Percentiles rank a stretch among this genome's conserved stretches.
Evolutionary conservation across 2,888 invertebrate genomes (phyloP).

Genomic region (Beris chalybata): DNA sequence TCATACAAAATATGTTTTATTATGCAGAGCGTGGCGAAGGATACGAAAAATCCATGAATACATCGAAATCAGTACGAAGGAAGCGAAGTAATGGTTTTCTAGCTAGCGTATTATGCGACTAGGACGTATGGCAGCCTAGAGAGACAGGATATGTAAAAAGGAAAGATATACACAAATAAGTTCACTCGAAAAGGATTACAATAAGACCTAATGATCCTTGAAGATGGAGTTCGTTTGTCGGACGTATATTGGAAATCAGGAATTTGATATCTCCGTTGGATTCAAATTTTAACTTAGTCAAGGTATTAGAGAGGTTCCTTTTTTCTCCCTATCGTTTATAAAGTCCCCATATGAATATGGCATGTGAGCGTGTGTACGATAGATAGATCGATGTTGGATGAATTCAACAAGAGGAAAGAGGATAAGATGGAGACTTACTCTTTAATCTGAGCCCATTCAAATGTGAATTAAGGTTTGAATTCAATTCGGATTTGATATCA

Average conservation of each 20-base stretch:
- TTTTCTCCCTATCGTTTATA: neutral
- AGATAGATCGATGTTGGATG: neutral
- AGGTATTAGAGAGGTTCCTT: constrained; percentile 6
- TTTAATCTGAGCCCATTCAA: constrained; percentile 34
- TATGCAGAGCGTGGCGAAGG: constrained; percentile 18
- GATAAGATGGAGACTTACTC: constrained; percentile 20
- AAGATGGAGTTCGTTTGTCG: constrained; percentile 38
- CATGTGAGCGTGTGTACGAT: neutral
- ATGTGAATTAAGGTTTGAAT: constrained; percentile 31
- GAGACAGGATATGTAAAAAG: neutral
- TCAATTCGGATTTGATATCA: constrained; percentile 11
- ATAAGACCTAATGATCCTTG: constrained; percentile 40
- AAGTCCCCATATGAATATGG: neutral
- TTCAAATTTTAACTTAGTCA: constrained; percentile 11
- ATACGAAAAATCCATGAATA: constrained; percentile 11
- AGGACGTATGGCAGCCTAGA: neutral
- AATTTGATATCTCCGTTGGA: constrained; percentile 29
- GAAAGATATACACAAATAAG: constrained; percentile 34
- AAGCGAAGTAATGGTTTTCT: constrained; percentile 20
- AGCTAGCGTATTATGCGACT: neutral
- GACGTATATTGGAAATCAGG: constrained; percentile 34
- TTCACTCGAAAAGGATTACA: constrained; percentile 37
- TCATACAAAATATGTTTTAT: constrained; percentile 13
- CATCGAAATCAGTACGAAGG: constrained; percentile 5
- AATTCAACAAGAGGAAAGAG: neutral